Percentiles rank a stretch among this genome's conserved stretches.
These are phyloP conservation scores for Dicranocentrus wangi DNA, from an alignment of 2,888 invertebrate species.

Conservation along the genomic window DNA sequence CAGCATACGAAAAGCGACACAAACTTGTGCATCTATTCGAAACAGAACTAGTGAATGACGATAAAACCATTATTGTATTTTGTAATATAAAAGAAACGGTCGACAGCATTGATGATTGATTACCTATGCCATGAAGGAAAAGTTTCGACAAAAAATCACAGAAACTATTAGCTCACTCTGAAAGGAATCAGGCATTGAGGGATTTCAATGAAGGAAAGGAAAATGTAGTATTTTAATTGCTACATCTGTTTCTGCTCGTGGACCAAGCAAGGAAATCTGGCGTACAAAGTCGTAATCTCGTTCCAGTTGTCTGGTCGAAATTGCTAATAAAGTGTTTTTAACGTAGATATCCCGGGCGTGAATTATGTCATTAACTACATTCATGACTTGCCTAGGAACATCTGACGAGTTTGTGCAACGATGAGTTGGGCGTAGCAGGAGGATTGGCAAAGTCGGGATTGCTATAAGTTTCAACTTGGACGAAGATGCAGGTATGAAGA, in stretches of 20 bases:
- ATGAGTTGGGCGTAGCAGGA: slow-evolving; percentile 32
- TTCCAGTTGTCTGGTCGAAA: too few species aligned
- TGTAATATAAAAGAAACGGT: slow-evolving; percentile 33
- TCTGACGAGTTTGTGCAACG: slow-evolving; percentile 38
- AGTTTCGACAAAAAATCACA: slow-evolving; percentile 26
- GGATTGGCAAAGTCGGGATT: not conserved
- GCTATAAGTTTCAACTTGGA: slow-evolving; percentile 42
- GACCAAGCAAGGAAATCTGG: slow-evolving; percentile 45
- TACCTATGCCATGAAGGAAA: too few species aligned
- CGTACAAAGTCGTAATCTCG: too few species aligned
- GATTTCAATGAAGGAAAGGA: slow-evolving; percentile 30
- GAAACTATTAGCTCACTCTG: not conserved
- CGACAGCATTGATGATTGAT: too few species aligned
- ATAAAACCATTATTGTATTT: slow-evolving; percentile 33
- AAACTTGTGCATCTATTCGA: not conserved
- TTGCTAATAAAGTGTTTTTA: too few species aligned
- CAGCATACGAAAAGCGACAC: slow-evolving; percentile 24
- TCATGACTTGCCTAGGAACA: slow-evolving; percentile 30
- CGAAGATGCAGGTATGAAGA: not conserved
- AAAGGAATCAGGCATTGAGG: slow-evolving; percentile 4
- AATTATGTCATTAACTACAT: slow-evolving; percentile 27
- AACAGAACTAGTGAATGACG: not conserved
- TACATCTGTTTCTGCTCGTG: slow-evolving; percentile 35
- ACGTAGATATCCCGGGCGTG: slow-evolving; percentile 14
- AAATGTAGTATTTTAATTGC: not conserved